phyloP scores from a whole-genome alignment of 2,888 invertebrate genomes.

The Dicranocentrus wangi region DNA sequence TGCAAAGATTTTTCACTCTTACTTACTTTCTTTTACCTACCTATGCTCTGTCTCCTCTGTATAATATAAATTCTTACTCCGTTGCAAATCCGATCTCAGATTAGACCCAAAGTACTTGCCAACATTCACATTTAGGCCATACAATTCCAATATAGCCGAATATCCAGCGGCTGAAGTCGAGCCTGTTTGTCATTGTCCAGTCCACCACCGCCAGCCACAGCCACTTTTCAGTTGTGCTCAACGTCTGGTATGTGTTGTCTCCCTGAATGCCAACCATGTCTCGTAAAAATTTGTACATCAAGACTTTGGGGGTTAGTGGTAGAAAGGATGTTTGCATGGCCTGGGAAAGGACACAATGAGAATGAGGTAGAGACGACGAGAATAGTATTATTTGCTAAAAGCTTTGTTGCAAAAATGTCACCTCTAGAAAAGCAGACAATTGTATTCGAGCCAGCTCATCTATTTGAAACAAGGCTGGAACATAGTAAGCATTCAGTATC shows the following conservation, averaged over 20 bases:
- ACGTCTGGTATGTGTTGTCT: neutral
- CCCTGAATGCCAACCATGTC: constrained; percentile 20
- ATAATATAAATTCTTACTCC: too few relatives aligned
- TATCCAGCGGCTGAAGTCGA: too few relatives aligned
- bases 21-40: too few relatives aligned
- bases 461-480: constrained; percentile 19
- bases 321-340: neutral
- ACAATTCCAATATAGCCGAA: too few relatives aligned
- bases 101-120: too few relatives aligned
- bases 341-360: too few relatives aligned
- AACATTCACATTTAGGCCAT: too few relatives aligned
- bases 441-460: constrained; percentile 22
- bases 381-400: too few relatives aligned
- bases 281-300: constrained; percentile 10
- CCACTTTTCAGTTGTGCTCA: neutral
- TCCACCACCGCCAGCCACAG: constrained; percentile 14
- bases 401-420: constrained; percentile 2
- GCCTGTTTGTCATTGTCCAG: constrained; percentile 24
- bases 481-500: neutral
- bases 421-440: constrained; percentile 22
- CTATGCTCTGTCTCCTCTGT: too few relatives aligned
- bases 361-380: too few relatives aligned
- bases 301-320: constrained; percentile 2
- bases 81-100: too few relatives aligned
- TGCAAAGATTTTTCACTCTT: too few relatives aligned